Evolutionary conservation across 1,140 invertebrate genomes (phyloP).

Genomic region (Pseudomyrmex pallidus): DNA sequence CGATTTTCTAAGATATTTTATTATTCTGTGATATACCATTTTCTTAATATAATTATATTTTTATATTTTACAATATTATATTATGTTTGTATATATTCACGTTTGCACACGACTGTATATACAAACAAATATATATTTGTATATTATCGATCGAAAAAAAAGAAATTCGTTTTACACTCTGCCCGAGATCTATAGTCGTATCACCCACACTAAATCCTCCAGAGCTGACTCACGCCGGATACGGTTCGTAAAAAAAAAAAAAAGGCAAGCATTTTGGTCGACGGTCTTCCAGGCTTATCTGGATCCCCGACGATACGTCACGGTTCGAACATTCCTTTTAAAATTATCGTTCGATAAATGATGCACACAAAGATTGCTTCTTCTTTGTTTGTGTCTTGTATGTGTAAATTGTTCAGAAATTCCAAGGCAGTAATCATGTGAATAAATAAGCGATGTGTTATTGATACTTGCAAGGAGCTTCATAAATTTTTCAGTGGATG

Average conservation of each 20-base stretch:
- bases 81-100: not conserved
- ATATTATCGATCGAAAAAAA: not conserved
- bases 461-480: not conserved
- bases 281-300: constrained; percentile 36
- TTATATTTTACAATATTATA: not conserved
- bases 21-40: not conserved
- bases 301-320: not conserved
- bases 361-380: not conserved
- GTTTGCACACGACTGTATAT: too few relatives aligned
- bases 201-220: constrained; percentile 2
- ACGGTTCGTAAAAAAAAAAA: constrained; percentile 50
- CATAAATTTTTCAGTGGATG: not conserved
- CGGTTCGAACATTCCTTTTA: constrained; percentile 14
- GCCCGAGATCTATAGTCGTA: constrained; percentile 16
- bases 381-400: not conserved
- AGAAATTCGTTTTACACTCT: not conserved
- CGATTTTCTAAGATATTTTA: too few relatives aligned
- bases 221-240: constrained; percentile 57
- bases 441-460: not conserved
- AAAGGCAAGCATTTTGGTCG: constrained; percentile 42
- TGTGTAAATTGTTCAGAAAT: constrained; percentile 15
- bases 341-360: constrained; percentile 39
- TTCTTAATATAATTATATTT: not conserved
- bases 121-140: not conserved
- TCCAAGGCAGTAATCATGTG: not conserved